Evolutionary conservation across 2,888 invertebrate genomes (phyloP).

Genomic region (Sycophila texana): DNA sequence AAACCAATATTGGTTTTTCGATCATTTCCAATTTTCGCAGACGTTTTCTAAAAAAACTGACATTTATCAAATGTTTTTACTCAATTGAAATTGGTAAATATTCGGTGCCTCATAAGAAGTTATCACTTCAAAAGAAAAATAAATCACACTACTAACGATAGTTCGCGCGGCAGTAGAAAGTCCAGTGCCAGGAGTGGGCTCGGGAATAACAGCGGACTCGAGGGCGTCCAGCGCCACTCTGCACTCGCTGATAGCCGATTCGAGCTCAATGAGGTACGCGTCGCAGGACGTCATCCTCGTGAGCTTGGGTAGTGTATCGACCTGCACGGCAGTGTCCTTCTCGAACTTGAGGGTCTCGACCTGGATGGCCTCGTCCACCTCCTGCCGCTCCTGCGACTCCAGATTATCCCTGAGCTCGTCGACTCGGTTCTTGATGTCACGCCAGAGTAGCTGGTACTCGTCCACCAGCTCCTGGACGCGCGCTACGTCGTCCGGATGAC

Average conservation of each 20-base stretch:
- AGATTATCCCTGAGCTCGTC: conserved; percentile 72
- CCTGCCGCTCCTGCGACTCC: conserved; percentile 67
- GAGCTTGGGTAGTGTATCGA: conserved; percentile 84
- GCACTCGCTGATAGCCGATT: conserved; percentile 85
- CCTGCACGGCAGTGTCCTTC: conserved; percentile 87
- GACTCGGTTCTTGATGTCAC: conserved; percentile 79
- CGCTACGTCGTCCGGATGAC: conserved; percentile 78
- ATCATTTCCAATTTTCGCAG: too few species aligned
- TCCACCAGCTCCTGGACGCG: conserved; percentile 80
- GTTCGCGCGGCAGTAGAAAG: conserved; percentile 82
- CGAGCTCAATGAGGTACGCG: conserved; percentile 87
- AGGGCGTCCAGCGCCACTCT: conserved; percentile 82
- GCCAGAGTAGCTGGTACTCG: conserved; percentile 82
- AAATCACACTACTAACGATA: conserved; percentile 74
- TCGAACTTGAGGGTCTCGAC: conserved; percentile 87
- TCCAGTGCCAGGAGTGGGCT: conserved; percentile 78
- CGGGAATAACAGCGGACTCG: conserved; percentile 81
- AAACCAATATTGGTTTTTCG: too few species aligned
- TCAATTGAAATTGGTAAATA: too few species aligned
- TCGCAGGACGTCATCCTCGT: conserved; percentile 86
- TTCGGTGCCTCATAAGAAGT: too few species aligned
- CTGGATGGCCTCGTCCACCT: conserved; percentile 80
- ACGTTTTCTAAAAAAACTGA: too few species aligned
- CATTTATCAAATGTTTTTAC: too few species aligned
- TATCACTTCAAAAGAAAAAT: too few species aligned